Conservation (phyloP, 2,888 invertebrate genomes). For the Cerastis rubricosa region DNA sequence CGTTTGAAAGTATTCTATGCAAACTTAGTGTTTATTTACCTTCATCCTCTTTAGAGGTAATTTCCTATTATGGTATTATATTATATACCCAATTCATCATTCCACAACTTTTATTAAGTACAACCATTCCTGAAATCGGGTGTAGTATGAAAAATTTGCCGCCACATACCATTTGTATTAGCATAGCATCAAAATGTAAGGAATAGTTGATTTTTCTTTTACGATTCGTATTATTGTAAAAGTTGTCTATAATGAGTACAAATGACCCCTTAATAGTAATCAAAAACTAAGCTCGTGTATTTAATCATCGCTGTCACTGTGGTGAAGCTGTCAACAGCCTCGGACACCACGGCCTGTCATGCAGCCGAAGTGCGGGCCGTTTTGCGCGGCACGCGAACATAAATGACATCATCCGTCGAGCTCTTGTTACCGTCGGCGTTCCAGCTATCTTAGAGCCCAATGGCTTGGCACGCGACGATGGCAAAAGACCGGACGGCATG, state of each 20-base stretch:
- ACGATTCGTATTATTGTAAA: not conserved
- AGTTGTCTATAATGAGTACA: not conserved
- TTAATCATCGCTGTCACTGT: too few species aligned
- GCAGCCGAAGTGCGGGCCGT: too few species aligned
- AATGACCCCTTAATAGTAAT: too few species aligned
- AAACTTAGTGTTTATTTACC: not conserved
- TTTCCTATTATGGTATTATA: not conserved
- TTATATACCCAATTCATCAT: not conserved
- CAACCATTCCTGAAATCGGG: not conserved
- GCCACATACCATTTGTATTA: not conserved
- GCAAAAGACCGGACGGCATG: too few species aligned
- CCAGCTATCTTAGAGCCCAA: too few species aligned
- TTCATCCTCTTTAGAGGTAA: not conserved
- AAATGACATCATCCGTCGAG: too few species aligned
- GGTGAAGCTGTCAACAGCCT: too few species aligned
- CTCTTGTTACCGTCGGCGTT: too few species aligned
- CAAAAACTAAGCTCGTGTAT: not conserved
- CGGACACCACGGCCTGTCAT: too few species aligned
- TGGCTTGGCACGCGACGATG: too few species aligned
- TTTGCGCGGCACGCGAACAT: too few species aligned
- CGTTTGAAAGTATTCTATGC: slow-evolving; percentile 41
- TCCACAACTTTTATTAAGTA: not conserved
- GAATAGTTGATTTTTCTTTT: not conserved
- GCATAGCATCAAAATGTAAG: not conserved
- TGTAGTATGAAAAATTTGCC: not conserved